These are phyloP conservation scores for Lipophrys pholis DNA, from an alignment of 2,113 vertebrate species.

Conservation along the genomic window DNA sequence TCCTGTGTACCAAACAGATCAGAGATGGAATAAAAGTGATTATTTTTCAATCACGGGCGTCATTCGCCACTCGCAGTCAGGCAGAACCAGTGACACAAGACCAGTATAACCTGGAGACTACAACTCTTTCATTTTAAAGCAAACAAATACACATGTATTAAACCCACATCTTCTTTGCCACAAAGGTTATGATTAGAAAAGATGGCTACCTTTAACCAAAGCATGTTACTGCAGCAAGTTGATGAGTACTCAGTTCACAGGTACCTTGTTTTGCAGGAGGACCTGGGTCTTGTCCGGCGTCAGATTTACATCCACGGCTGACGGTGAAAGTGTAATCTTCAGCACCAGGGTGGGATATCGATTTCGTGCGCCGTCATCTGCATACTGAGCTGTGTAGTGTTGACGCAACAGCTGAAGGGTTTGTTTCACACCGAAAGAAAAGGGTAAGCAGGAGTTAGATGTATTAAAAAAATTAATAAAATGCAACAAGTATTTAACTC, in stretches of 20 bases:
- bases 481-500: neutral
- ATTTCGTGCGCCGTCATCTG: constrained; percentile 80
- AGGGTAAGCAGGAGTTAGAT: neutral
- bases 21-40: neutral
- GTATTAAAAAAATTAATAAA: neutral
- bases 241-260: too few species aligned
- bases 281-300: constrained; percentile 96
- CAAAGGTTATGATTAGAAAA: too few species aligned
- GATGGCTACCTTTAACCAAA: too few species aligned
- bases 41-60: too few species aligned
- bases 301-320: constrained; percentile 92
- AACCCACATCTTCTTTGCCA: too few species aligned
- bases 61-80: too few species aligned
- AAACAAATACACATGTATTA: too few species aligned
- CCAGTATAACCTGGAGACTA: too few species aligned
- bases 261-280: constrained; percentile 94
- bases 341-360: constrained; percentile 90
- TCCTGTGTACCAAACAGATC: constrained; percentile 80
- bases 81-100: too few species aligned
- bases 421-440: neutral
- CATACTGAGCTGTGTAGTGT: constrained; percentile 83
- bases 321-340: constrained; percentile 87
- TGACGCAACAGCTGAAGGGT: constrained; percentile 87
- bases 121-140: too few species aligned
- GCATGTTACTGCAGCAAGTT: too few species aligned